Evolutionary conservation across 2,888 invertebrate genomes (phyloP).

Genomic region (Temnothorax rugatulus): DNA sequence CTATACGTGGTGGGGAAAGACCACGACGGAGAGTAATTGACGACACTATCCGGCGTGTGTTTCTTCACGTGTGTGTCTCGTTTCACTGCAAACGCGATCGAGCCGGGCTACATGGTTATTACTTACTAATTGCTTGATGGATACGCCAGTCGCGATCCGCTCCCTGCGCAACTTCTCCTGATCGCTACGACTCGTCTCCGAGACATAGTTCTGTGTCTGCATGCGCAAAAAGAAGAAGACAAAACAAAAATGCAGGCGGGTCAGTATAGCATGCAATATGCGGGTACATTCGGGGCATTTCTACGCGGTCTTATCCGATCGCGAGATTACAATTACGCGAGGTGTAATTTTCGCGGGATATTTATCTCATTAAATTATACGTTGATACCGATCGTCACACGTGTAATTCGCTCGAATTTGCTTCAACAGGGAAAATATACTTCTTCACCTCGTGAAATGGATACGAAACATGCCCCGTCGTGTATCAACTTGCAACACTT

Average conservation of each 20-base stretch:
- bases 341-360: neutral
- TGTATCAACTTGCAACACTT: neutral
- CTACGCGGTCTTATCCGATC: neutral
- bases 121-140: constrained; percentile 87
- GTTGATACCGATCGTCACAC: neutral
- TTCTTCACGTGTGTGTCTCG: neutral
- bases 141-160: constrained; percentile 86
- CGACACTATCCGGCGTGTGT: constrained; percentile 11
- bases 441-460: neutral
- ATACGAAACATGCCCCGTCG: neutral
- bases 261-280: constrained; percentile 54
- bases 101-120: neutral
- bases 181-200: constrained; percentile 84
- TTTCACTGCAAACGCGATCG: neutral
- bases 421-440: neutral
- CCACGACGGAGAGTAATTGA: neutral
- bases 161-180: constrained; percentile 84
- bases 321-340: neutral
- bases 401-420: neutral
- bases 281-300: neutral
- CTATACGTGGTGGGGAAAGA: neutral
- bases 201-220: constrained; percentile 85
- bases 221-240: constrained; percentile 78
- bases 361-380: neutral
- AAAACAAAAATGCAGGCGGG: constrained; percentile 68